Evolutionary conservation across 2,113 vertebrate genomes (phyloP).

Genomic region (Orcinus orca): DNA sequence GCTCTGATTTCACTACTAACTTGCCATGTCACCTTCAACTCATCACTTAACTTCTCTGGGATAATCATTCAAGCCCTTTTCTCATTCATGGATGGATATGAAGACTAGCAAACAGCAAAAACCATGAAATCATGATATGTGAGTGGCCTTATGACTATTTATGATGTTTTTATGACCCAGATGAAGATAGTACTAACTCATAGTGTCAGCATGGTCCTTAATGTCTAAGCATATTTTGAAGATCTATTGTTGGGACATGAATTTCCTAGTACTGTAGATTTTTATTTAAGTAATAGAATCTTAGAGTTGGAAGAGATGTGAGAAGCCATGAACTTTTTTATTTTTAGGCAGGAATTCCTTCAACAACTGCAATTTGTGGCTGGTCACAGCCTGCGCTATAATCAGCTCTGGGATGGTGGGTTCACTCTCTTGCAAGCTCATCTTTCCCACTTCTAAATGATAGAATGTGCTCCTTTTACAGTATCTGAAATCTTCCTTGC

Average conservation of each 20-base stretch:
- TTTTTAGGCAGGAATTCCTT: conserved; percentile 33
- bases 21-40: background rate
- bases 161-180: conserved; percentile 1
- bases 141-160: background rate
- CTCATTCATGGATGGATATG: background rate
- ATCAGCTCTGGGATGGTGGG: background rate
- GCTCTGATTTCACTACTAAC: background rate
- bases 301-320: background rate
- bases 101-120: background rate
- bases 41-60: background rate
- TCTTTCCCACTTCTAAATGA: background rate
- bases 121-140: background rate
- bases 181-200: background rate
- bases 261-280: background rate
- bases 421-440: background rate
- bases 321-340: background rate
- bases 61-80: background rate
- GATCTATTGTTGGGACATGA: background rate
- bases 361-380: background rate
- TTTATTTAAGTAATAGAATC: conserved; percentile 18
- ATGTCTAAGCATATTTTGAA: background rate
- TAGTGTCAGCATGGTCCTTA: background rate
- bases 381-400: background rate
- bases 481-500: background rate
- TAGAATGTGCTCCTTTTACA: background rate